Evolutionary conservation across 2,797 vertebrate genomes (phyloP).

Genomic region (Cyclopterus lumpus): DNA sequence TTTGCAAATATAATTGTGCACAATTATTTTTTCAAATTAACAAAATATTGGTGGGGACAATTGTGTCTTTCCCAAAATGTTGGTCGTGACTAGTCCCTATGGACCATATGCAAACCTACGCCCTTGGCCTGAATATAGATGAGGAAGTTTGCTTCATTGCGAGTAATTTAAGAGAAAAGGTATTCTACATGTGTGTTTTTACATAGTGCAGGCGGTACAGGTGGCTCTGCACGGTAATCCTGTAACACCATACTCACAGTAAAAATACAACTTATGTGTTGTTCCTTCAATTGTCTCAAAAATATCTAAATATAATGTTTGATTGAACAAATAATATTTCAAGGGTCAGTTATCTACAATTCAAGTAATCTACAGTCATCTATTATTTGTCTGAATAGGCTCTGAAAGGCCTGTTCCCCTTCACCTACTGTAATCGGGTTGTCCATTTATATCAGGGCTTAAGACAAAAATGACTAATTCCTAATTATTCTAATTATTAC

Average conservation of each 20-base stretch:
- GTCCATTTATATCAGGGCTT: conserved; percentile 5
- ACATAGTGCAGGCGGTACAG: conserved; percentile 10
- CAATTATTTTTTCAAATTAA: too few species aligned
- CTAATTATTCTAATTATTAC: conserved; percentile 13
- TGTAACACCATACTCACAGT: not conserved
- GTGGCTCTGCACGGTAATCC: not conserved
- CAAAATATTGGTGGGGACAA: too few species aligned
- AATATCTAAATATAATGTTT: not conserved
- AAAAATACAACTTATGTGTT: conserved; percentile 4
- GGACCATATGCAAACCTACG: too few species aligned
- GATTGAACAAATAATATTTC: not conserved
- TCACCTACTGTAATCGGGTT: not conserved
- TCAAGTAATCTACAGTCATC: not conserved
- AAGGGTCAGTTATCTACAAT: not conserved
- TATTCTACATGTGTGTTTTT: conserved; percentile 34
- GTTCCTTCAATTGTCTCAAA: not conserved
- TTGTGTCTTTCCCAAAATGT: too few species aligned
- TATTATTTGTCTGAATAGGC: not conserved
- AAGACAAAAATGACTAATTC: conserved; percentile 10
- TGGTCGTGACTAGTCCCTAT: too few species aligned
- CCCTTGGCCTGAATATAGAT: conserved; percentile 43
- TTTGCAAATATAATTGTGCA: too few species aligned
- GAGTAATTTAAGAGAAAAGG: conserved; percentile 15
- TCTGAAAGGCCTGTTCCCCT: not conserved
- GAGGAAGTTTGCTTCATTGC: conserved; percentile 9